Conservation (phyloP, 2,888 invertebrate genomes). For the Malthinus seriepunctatus region DNA sequence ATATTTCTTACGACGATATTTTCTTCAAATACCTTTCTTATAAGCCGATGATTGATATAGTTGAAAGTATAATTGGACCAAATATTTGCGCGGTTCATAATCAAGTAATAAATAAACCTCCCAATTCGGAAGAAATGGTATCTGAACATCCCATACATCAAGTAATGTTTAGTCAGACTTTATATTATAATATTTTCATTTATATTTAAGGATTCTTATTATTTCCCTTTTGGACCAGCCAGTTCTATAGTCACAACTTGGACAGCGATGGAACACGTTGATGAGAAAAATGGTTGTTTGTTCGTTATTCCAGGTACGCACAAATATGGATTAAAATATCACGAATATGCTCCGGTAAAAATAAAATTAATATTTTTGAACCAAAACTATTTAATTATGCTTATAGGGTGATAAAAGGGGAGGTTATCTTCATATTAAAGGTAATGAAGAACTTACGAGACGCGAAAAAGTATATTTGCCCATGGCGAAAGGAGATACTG, state of each 20-base stretch:
- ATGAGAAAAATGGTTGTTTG: conserved; percentile 79
- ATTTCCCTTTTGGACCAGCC: conserved; percentile 85
- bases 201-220: conserved; percentile 73
- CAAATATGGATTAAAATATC: conserved; percentile 62
- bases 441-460: not conserved
- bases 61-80: conserved; percentile 73
- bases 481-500: conserved; percentile 86
- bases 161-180: conserved; percentile 49
- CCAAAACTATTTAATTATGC: not conserved
- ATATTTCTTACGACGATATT: conserved; percentile 73
- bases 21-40: conserved; percentile 69
- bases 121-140: conserved; percentile 67
- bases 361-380: not conserved
- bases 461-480: conserved; percentile 61
- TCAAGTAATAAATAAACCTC: conserved; percentile 90
- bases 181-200: too few species aligned
- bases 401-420: not conserved
- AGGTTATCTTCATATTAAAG: not conserved
- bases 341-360: conserved; percentile 59
- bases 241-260: conserved; percentile 78
- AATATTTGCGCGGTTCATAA: conserved; percentile 78
- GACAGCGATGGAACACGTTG: conserved; percentile 84
- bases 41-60: conserved; percentile 67
- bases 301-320: conserved; percentile 81
- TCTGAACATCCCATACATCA: conserved; percentile 71